Evolutionary conservation across 2,888 invertebrate genomes (phyloP).

Genomic region (Coleophora flavipennella): DNA sequence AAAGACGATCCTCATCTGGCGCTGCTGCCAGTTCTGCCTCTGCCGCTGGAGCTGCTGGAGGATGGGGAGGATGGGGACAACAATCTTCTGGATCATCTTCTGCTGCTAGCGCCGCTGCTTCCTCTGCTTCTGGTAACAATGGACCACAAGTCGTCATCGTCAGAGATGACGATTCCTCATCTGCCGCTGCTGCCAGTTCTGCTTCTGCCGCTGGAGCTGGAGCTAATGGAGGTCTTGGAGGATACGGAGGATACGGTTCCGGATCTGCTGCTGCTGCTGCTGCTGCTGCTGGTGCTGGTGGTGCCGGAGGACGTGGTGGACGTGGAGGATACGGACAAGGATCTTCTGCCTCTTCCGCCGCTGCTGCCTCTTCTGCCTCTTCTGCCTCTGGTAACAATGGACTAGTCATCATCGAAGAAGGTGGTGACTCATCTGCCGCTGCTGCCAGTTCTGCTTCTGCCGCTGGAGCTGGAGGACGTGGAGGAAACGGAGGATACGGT

Average conservation of each 20-base stretch:
- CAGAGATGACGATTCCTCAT: no score
- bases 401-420: no score
- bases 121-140: no score
- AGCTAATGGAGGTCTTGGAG: background rate
- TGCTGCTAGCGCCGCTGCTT: conserved; percentile 9
- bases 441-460: background rate
- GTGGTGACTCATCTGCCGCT: background rate
- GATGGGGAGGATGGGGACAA: background rate
- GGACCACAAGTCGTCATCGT: no score
- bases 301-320: background rate
- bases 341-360: background rate
- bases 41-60: background rate
- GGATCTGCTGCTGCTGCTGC: background rate
- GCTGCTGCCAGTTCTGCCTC: conserved; percentile 8
- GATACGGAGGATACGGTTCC: background rate
- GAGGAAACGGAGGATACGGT: background rate
- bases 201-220: background rate
- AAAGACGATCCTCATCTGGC: conserved; percentile 3
- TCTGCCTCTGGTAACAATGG: background rate
- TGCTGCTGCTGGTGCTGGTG: background rate
- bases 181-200: no score
- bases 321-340: background rate
- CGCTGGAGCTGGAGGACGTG: background rate
- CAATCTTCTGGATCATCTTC: no score
- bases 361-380: background rate